Conservation (phyloP, 2,113 vertebrate species). For the Channa argus region DNA sequence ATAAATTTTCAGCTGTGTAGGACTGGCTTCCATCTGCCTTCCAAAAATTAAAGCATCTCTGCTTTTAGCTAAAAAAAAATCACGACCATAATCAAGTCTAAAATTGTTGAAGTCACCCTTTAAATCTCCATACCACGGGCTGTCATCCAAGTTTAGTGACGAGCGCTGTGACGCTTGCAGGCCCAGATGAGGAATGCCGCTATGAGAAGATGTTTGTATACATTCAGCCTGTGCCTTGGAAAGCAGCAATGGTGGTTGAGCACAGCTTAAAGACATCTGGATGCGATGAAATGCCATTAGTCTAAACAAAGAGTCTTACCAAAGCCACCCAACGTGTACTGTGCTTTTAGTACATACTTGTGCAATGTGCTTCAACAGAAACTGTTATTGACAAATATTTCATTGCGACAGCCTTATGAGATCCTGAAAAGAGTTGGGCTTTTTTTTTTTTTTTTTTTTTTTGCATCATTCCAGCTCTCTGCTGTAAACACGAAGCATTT, state of each 20-base stretch:
- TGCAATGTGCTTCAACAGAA: conserved; percentile 74
- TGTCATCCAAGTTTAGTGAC: conserved; percentile 48
- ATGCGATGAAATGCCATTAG: conserved; percentile 86
- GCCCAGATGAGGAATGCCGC: conserved; percentile 83
- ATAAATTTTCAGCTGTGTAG: not conserved
- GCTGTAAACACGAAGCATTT: conserved; percentile 69
- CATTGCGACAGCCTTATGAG: conserved; percentile 73
- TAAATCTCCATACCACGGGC: conserved; percentile 15
- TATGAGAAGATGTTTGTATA: conserved; percentile 86
- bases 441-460: conserved; percentile 7
- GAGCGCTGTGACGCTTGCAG: conserved; percentile 66
- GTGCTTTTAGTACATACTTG: conserved; percentile 78
- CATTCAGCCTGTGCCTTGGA: conserved; percentile 80
- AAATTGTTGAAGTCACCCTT: too few relatives aligned
- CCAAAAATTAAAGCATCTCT: too few relatives aligned
- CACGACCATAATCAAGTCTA: too few relatives aligned
- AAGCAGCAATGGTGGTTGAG: conserved; percentile 76
- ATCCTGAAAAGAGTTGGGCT: conserved; percentile 26
- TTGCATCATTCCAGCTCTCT: conserved; percentile 37
- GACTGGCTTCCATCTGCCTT: too few relatives aligned
- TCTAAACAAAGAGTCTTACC: conserved; percentile 85
- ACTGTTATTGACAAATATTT: conserved; percentile 84
- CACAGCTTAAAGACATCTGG: conserved; percentile 87
- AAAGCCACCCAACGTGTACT: conserved; percentile 82
- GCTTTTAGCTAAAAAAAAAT: too few relatives aligned